Evolutionary conservation across 2,888 invertebrate species (phyloP).

Genomic region (Erpobdella octoculata): DNA sequence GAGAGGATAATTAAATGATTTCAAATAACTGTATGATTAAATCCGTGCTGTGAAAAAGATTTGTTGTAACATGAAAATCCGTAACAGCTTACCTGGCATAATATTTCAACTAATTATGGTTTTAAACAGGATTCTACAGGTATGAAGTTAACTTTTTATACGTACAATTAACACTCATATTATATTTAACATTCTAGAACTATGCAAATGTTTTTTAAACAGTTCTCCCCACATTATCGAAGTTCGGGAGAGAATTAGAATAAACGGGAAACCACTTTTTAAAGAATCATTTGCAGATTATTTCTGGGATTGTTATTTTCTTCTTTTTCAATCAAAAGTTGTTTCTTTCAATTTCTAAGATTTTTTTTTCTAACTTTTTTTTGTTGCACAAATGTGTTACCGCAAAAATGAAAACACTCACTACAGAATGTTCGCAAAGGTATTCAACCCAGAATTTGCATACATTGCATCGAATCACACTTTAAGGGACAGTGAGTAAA

Average conservation of each 20-base stretch:
- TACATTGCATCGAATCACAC: no score
- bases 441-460: no score
- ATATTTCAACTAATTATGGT: no score
- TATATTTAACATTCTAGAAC: background rate
- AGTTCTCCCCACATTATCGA: constrained; percentile 90
- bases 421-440: no score
- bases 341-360: background rate
- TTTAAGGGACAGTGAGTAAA: no score
- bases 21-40: no score
- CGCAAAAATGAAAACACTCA: no score
- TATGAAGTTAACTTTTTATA: constrained; percentile 34
- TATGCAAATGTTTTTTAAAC: constrained; percentile 17
- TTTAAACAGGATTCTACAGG: constrained; percentile 79
- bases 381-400: no score
- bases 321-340: constrained; percentile 40
- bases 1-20: no score
- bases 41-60: no score
- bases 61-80: no score
- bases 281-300: constrained; percentile 66
- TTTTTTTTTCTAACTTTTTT: background rate
- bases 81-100: no score
- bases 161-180: background rate
- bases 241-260: constrained; percentile 80
- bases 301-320: constrained; percentile 71
- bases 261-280: constrained; percentile 72